Conservation (phyloP, 2,888 invertebrate species). For the Trichopria drosophilae region DNA sequence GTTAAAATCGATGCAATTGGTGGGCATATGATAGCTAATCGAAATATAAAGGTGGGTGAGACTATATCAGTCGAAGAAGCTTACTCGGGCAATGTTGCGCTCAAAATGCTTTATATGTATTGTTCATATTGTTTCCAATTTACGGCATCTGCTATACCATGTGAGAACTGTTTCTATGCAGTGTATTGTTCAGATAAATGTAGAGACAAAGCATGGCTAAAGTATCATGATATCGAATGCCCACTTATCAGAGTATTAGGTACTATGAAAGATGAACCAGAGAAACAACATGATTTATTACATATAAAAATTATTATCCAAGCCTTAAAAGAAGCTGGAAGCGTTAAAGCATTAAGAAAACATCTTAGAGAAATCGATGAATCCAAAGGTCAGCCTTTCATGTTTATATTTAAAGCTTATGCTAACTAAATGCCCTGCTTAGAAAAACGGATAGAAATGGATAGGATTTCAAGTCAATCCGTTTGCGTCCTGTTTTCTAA, state of each 20-base stretch:
- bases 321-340: constrained; percentile 56
- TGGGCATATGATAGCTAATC: constrained; percentile 70
- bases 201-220: constrained; percentile 64
- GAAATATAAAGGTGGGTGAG: constrained; percentile 73
- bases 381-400: constrained; percentile 39
- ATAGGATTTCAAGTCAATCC: too few relatives aligned
- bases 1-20: constrained; percentile 66
- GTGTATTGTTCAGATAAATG: constrained; percentile 72
- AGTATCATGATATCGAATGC: constrained; percentile 80
- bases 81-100: constrained; percentile 66
- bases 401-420: too few relatives aligned
- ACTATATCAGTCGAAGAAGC: constrained; percentile 77
- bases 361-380: too few relatives aligned
- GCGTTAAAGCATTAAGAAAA: too few relatives aligned
- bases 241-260: constrained; percentile 66
- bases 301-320: constrained; percentile 66
- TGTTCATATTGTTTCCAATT: constrained; percentile 72
- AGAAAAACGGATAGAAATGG: too few relatives aligned
- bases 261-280: too few relatives aligned
- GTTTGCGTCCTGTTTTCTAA: too few relatives aligned
- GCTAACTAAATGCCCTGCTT: too few relatives aligned
- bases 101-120: constrained; percentile 62
- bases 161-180: constrained; percentile 66
- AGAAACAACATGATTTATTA: constrained; percentile 70
- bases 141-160: constrained; percentile 66